Evolutionary conservation across 64 coral and sea anemone genomes (phyloP), one percentile per base, ranked within the genome.

Genomic region (Stichodactyla mertensii): DNA sequence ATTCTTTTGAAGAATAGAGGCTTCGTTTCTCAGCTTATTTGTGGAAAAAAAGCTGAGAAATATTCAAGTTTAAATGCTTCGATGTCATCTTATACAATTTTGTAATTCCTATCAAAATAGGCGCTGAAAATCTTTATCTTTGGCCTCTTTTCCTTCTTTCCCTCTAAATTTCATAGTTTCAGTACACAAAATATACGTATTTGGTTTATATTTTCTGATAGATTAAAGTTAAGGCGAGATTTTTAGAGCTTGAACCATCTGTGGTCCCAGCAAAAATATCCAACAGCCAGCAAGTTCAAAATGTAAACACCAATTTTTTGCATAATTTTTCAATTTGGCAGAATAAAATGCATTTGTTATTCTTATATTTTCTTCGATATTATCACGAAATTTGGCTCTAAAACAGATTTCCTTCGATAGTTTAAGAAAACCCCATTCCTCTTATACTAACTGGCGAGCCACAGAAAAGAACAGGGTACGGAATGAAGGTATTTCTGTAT

Each of bases 271-370:
- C 8, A 74, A 74, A 74, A 31, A 74, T 31, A 74, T 11, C 69
- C 24, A 74, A 9, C 69, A 74, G 69, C 7, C 24, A 74, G 69
- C 69, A 69, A 69, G 16, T 22, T 13, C 12, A 13, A 31, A 74
- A 74, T 74, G 69, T 74, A 74, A 74, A 74, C 69, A 74, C 24
- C 69, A 74, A 6, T 31, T 31, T 69, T 74, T 74, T 74, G 69
- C 69, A 74, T 74, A 74, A 74, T 74, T 74, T 74, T 74, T 9
- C 7, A 74, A 23, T 13, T 74, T 28, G 16, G 10, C 69, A 10
- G 69, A 74, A 74, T 12, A 31, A 74, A 74, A 74, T 74, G 24
- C 24, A 31, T 74, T 74, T 74, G 69, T 74, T 74, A 74, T 74
- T 74, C 24, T 13, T 26, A 10, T 74, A 74, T 74, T 36, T 74